Base-by-base conservation (phyloP, 2,888 invertebrate species). In the Xestobium rufovillosum region DNA sequence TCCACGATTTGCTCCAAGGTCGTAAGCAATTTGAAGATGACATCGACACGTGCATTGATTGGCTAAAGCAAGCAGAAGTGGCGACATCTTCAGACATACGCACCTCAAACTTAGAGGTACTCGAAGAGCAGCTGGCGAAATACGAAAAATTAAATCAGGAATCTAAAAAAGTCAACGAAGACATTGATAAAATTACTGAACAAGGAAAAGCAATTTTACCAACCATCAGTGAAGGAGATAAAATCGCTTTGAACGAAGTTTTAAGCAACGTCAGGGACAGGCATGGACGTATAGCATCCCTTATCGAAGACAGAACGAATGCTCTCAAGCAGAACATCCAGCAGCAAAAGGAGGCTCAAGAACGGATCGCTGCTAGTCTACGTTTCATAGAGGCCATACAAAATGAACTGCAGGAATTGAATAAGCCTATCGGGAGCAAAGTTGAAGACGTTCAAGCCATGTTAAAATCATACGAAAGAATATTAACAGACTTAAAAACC, bases 31-130 rank as follows among this genome's bases (percentile, higher is more conserved):
- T 90, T 51, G 94, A 95, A 65, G 74, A 73, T 27, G 83, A 86
- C 41, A 72, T 87, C 31, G 82, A 84, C 38, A 80, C 81, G 52
- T 82, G 88, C 57, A 80, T 84, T 45, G 79, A 84, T 51, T 95
- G 94, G 94, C 69, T 92, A 25, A 84, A 87, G 49, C 87, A 94
- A 66, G 88, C 88, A 15, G 91, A 92, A 63, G 84, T 87, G 1
- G 83, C 86, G 2, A 82, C 86, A 1, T 81, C 84, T 6, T 78
- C 83, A 17, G 89, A 90, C 55, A 69, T 91, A 3, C 75, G 87
- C 27, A 78, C 83, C 12, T 80, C 86, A 1, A 87, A 81, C 53
- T 70, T 89, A 12, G 86, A 87, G 49, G 75, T 89, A 0, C 66
- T 94, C 15, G 84, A 90, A 61, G 90, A 92, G 63, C 91, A 92